Conservation (phyloP, 2,888 invertebrate genomes). For the Drosophila subquinaria region DNA sequence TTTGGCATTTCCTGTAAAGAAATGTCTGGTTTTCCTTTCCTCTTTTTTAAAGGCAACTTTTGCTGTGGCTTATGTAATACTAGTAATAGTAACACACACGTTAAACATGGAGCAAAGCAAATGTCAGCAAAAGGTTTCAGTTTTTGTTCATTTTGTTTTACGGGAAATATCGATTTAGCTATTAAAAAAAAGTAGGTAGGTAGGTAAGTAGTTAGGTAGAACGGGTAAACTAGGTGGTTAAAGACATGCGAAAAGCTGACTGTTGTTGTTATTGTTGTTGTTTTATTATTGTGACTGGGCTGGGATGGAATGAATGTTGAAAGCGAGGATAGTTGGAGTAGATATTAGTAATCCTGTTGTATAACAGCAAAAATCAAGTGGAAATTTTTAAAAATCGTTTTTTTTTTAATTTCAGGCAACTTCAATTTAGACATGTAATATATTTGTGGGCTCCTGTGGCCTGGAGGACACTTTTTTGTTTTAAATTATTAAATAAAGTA, state of each 20-base stretch:
- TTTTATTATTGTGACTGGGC: constrained; percentile 1
- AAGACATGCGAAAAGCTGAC: constrained; percentile 24
- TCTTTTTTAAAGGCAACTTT: constrained; percentile 1
- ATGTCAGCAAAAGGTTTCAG: constrained; percentile 31
- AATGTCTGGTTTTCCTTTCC: constrained; percentile 2
- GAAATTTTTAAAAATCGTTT: not conserved
- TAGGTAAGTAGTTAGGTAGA: not conserved
- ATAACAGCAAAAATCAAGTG: constrained; percentile 28
- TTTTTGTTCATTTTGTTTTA: constrained; percentile 13
- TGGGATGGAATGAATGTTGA: not conserved
- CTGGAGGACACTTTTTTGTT: not conserved
- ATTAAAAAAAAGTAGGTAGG: constrained; percentile 54
- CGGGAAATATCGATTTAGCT: constrained; percentile 68
- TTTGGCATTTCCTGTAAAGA: constrained; percentile 51
- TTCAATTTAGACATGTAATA: not conserved
- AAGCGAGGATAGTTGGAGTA: not conserved
- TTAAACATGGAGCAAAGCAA: constrained; percentile 58
- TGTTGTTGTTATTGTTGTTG: constrained; percentile 5
- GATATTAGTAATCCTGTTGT: constrained; percentile 26
- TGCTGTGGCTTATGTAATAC: constrained; percentile 65
- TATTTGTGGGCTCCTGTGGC: no score
- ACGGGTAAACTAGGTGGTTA: constrained; percentile 24
- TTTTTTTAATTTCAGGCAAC: not conserved
- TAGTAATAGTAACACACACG: constrained; percentile 55
- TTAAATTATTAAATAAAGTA: not conserved